Conservation (phyloP, 2,797 vertebrate species). For the Macroramphosus scolopax region DNA sequence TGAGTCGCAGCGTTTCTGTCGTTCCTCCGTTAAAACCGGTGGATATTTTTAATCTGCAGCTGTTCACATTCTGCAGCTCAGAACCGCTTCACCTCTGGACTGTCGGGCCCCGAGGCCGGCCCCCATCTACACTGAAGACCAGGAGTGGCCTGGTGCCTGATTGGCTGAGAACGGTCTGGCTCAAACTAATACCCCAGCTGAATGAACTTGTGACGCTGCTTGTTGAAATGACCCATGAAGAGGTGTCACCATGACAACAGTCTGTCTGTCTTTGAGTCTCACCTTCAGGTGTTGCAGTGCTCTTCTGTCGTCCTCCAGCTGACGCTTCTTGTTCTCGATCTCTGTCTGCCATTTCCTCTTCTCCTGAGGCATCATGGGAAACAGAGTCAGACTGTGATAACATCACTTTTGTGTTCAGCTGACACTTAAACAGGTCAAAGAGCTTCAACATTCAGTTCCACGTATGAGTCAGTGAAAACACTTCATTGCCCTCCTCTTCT, state of each 20-base stretch:
- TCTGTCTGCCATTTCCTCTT: conserved; percentile 87
- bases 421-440: too few species aligned
- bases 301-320: conserved; percentile 87
- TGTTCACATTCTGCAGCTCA: conserved; percentile 7
- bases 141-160: too few species aligned
- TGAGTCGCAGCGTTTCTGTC: conserved; percentile 7
- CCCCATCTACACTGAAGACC: too few species aligned
- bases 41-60: conserved; percentile 35
- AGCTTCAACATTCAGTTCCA: too few species aligned
- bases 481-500: too few species aligned
- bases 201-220: too few species aligned
- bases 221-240: too few species aligned
- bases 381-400: conserved; percentile 2
- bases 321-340: conserved; percentile 86
- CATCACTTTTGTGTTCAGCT: not conserved
- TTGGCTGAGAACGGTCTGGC: too few species aligned
- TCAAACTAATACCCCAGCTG: too few species aligned
- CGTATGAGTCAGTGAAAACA: too few species aligned
- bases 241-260: not conserved
- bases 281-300: conserved; percentile 94
- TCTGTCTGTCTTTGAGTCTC: conserved; percentile 6
- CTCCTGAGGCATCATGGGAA: conserved; percentile 79
- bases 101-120: too few species aligned
- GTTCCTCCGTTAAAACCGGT: conserved; percentile 1
- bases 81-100: conserved; percentile 1